These are phyloP conservation scores for Ataeniobius toweri DNA, from an alignment of 2,797 vertebrate species.

Conservation along the genomic window DNA sequence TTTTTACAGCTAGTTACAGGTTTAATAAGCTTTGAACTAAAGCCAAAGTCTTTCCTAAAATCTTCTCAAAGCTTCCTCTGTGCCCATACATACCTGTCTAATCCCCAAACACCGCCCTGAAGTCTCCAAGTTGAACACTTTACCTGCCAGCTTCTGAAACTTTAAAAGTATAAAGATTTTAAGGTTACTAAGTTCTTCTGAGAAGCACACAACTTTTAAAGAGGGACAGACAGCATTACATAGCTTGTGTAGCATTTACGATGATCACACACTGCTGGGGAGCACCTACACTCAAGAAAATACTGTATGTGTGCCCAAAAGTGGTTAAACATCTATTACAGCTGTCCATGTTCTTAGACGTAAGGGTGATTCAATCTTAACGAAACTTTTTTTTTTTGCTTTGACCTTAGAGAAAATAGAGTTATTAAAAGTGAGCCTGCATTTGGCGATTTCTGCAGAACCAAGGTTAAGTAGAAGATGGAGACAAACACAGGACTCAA, in stretches of 20 bases:
- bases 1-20: too few species aligned
- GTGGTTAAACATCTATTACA: conserved; percentile 7
- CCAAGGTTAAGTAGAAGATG: not conserved
- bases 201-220: conserved; percentile 22
- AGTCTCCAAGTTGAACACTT: conserved; percentile 35
- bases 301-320: not conserved
- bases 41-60: not conserved
- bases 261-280: conserved; percentile 29
- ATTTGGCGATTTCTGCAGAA: conserved; percentile 19
- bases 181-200: conserved; percentile 53
- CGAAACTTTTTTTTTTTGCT: conserved; percentile 7
- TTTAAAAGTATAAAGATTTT: conserved; percentile 27
- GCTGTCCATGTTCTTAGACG: conserved; percentile 6
- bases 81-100: conserved; percentile 53
- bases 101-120: conserved; percentile 39
- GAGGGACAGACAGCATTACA: conserved; percentile 30
- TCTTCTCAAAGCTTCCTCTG: conserved; percentile 45
- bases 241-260: conserved; percentile 29
- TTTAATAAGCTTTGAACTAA: too few species aligned
- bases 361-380: conserved; percentile 3
- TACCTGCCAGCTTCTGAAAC: conserved; percentile 23
- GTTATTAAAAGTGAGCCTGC: conserved; percentile 8
- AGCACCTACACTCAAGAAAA: conserved; percentile 22
- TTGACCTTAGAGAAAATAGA: not conserved
- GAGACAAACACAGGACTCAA: not conserved